These are phyloP conservation scores for Coelopa frigida DNA, from an alignment of 1,140 invertebrate species.

Conservation along the genomic window DNA sequence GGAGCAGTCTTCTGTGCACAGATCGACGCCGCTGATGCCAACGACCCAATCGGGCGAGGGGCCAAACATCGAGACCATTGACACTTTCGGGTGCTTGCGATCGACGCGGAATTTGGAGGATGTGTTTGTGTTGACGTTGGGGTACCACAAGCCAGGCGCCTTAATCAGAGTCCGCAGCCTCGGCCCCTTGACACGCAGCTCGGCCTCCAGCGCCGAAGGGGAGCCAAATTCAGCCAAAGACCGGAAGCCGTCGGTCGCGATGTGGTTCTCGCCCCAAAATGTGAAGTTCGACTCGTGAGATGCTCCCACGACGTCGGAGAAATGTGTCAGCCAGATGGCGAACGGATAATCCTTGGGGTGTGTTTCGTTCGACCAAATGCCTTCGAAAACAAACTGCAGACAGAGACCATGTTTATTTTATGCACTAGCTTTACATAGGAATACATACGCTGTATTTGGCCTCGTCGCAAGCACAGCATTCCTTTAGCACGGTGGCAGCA, in stretches of 20 bases:
- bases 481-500: conserved; percentile 49
- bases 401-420: neutral
- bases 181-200: conserved; percentile 74
- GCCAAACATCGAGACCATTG: conserved; percentile 88
- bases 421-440: neutral
- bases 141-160: conserved; percentile 88
- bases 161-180: conserved; percentile 90
- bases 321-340: conserved; percentile 85
- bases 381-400: conserved; percentile 80
- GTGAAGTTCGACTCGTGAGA: conserved; percentile 84
- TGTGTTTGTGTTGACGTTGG: conserved; percentile 82
- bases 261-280: conserved; percentile 89
- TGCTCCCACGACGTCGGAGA: conserved; percentile 96
- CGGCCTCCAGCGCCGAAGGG: conserved; percentile 80
- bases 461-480: conserved; percentile 86
- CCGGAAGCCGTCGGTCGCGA: conserved; percentile 86
- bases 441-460: conserved; percentile 79
- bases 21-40: conserved; percentile 77
- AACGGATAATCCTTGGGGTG: conserved; percentile 97
- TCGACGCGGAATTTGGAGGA: conserved; percentile 81
- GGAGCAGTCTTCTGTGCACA: conserved; percentile 81
- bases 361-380: conserved; percentile 90
- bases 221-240: conserved; percentile 64
- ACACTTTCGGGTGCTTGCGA: conserved; percentile 79
- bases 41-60: conserved; percentile 96